phyloP scores from a whole-genome alignment of 53 echinoderm and acorn worm species.

The Crossaster papposus region DNA sequence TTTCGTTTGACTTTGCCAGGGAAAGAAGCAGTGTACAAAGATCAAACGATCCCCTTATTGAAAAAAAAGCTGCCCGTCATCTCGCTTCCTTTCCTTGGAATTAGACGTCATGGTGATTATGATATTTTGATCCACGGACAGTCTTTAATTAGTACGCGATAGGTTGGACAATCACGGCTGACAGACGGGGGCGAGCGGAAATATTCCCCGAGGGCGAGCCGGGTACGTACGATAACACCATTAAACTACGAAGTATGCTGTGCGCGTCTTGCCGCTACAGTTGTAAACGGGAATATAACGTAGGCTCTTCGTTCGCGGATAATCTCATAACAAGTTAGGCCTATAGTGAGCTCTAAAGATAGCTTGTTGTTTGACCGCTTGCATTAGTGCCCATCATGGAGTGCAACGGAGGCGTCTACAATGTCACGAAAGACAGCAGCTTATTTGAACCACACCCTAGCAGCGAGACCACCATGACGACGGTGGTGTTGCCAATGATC shows the following conservation, averaged over 20 bases:
- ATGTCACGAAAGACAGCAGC: not conserved
- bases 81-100: not conserved
- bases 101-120: not conserved
- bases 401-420: not conserved
- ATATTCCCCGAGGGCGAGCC: not conserved
- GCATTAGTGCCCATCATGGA: not conserved
- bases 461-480: not conserved
- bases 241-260: not conserved
- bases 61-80: too few relatives aligned
- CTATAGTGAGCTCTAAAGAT: not conserved
- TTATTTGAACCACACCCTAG: not conserved
- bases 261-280: too few relatives aligned
- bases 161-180: not conserved
- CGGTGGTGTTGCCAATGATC: constrained; percentile 25
- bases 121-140: not conserved
- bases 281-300: not conserved
- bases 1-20: too few relatives aligned
- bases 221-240: not conserved
- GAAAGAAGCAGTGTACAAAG: too few relatives aligned
- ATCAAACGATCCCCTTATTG: too few relatives aligned
- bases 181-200: not conserved
- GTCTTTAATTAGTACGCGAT: not conserved
- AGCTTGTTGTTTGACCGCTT: not conserved
- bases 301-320: not conserved
- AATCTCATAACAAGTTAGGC: not conserved